Evolutionary conservation across 2,888 invertebrate species (phyloP), one percentile per base, ranked within the genome.

Genomic region (Eretmocerus hayati): DNA sequence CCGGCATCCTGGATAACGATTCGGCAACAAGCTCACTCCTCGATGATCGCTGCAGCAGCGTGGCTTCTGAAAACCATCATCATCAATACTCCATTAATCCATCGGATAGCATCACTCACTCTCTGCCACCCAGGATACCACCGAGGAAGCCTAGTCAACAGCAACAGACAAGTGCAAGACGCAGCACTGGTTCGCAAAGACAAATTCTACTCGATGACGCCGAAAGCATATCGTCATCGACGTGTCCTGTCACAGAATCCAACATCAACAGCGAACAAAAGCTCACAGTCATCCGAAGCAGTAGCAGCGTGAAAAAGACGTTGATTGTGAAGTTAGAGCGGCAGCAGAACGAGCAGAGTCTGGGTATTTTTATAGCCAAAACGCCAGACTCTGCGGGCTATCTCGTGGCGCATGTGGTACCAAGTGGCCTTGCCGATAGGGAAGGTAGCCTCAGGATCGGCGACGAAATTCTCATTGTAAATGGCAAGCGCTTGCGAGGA

Each of bases 1-100:
- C 85, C 22, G 85, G 86, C 32, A 86, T 86, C 59, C 74, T 85
- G 64, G 83, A 85, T 59, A 85, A 83, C 62, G 84, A 84, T 64
- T 84, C 84, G 2, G 81, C 82, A 8, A 81, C 80, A 42, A 83
- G 82, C 48, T 83, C 83, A 2, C 74, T 83, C 53, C 76, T 83
- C 53, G 70, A 71, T 44, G 70, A 70, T 48, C 59, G 68, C 19
- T 71, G 66, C 48, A 60, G 65, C 51, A 68, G 62, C 53, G 62
- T 65, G 2, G 62, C 63, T 37, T 64, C 66, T 1, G 59, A 59
- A 52, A 53, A 50, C 9, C n/a, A 51, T 40, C 9, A 45, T 40
- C n/a, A n/a, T n/a, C n/a, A n/a, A n/a, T n/a, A n/a, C n/a, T n/a
- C n/a, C 3, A 43, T 39, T 9, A 39, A 46, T 52, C 48, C 20